Conservation (phyloP, 2,797 vertebrate genomes). For the Margarornis squamiger region DNA sequence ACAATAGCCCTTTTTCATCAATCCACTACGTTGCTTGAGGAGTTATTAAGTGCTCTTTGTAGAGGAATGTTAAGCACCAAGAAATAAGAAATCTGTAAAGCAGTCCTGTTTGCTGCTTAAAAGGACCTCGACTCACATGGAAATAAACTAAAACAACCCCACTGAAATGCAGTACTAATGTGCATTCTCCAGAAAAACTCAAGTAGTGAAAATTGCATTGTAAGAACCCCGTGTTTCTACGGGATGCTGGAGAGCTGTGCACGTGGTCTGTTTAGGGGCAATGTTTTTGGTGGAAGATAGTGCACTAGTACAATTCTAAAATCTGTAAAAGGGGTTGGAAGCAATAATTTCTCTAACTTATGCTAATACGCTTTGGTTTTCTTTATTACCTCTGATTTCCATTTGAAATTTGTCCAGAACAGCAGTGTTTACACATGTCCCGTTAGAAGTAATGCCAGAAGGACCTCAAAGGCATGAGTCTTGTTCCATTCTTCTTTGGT, state of each 20-base stretch:
- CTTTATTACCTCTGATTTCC: conserved; percentile 29
- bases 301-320: neutral
- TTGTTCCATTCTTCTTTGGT: conserved; percentile 37
- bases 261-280: neutral
- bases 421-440: conserved; percentile 31
- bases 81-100: neutral
- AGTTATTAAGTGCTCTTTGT: neutral
- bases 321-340: neutral
- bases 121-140: neutral
- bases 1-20: neutral
- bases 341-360: conserved; percentile 14
- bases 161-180: neutral
- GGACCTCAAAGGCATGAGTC: conserved; percentile 28
- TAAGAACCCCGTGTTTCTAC: neutral
- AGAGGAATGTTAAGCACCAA: neutral
- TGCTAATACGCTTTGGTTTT: neutral
- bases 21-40: neutral
- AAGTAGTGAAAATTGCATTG: neutral
- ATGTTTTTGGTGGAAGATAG: neutral
- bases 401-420: conserved; percentile 39
- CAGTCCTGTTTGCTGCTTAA: neutral
- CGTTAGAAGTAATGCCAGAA: conserved; percentile 36
- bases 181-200: neutral
- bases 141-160: neutral
- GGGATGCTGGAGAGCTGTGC: neutral